Base-by-base conservation (phyloP, 2,113 vertebrate species). In the Centropus bengalensis region DNA sequence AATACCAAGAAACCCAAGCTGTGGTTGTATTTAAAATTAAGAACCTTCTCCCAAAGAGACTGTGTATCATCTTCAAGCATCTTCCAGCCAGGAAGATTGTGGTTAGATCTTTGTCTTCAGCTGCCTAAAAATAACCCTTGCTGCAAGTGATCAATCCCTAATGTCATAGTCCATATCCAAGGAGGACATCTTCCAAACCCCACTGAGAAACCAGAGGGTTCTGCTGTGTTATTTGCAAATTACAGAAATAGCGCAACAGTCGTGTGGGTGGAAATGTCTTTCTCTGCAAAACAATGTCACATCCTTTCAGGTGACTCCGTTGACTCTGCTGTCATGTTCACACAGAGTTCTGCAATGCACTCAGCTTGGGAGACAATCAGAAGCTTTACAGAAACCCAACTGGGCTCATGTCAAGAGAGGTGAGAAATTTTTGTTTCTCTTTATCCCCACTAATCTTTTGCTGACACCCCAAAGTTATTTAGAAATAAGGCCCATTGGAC, bases 31-130 rank as follows among this genome's bases (percentile, higher is more conserved):
- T 83, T 32, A 8, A 86, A 86, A 90, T 84, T 17, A 86, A 56
- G 82, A 81, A 38, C 64, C 16, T 51, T 44, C 6, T 88, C 79
- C 88, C 21, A 4, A 12, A 40, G 47, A 82, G 64, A 27, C 32
- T n/a, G 26, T 36, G 80, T 62, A 69, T 74, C 51, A 33, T 88
- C 64, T 59, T 54, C 59, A 36, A 45, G 56, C 21, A 40, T 69
- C 23, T 82, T 40, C 38, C 60, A 11, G 24, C n/a, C 3, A 1
- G 18, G 66, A 75, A 84, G 89, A 36, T 63, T 7, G 75, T 51
- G 90, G 90, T 80, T 13, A 76, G 90, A 93, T 90, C 71, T 88
- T 79, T 80, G 83, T 83, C 94, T 88, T 27, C 63, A 14, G 5
- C 56, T 56, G 40, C 26, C 87, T 93, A 74, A 75, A 86, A 77